Conservation (phyloP, 2,113 vertebrate genomes). For the Mastomys coucha region DNA sequence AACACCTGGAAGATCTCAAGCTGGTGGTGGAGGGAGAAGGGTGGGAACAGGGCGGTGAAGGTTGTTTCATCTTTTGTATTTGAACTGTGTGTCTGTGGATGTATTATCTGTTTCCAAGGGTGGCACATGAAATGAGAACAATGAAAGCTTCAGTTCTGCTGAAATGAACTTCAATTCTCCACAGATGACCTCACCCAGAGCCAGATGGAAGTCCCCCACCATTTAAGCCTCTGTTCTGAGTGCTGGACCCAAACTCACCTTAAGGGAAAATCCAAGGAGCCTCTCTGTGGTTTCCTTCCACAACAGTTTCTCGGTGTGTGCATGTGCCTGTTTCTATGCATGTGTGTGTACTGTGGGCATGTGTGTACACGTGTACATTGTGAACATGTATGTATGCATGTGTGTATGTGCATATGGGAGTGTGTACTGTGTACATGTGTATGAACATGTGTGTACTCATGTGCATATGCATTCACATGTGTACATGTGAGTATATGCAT, state of each 20-base stretch:
- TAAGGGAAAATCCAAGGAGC: not conserved
- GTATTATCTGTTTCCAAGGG: not conserved
- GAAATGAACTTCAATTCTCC: not conserved
- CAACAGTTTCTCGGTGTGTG: not conserved
- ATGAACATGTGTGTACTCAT: not conserved
- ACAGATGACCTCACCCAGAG: not conserved
- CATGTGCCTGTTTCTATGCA: not conserved
- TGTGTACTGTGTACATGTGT: not conserved
- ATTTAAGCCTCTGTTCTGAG: not conserved
- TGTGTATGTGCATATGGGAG: too few species aligned
- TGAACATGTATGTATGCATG: not conserved
- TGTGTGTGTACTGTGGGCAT: not conserved
- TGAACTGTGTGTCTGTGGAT: not conserved
- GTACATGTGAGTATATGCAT: not conserved
- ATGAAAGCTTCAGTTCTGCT: not conserved
- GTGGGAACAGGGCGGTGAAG: not conserved
- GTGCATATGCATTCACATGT: not conserved
- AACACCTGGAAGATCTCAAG: not conserved
- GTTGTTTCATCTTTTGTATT: not conserved
- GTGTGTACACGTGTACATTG: fast-evolving
- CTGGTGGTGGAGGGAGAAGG: fast-evolving
- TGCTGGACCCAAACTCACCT: not conserved
- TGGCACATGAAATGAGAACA: not conserved
- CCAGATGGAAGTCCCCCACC: not conserved
- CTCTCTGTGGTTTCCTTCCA: not conserved